phyloP scores from a whole-genome alignment of 1,140 invertebrate species.

The Drosophila equinoxialis region DNA sequence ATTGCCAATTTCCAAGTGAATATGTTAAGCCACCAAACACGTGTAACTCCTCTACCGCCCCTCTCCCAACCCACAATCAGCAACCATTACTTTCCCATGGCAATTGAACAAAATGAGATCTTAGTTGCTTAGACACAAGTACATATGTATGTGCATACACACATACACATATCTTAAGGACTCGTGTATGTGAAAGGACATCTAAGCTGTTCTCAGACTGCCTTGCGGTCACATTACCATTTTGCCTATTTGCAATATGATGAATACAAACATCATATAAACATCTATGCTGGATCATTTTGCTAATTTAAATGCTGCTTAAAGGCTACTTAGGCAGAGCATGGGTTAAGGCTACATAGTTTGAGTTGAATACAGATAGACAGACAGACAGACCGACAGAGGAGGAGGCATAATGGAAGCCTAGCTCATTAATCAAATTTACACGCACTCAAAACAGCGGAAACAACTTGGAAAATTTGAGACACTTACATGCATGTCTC shows the following conservation, averaged over 20 bases:
- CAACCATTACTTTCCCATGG: conserved; percentile 12
- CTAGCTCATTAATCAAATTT: conserved; percentile 74
- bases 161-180: conserved; percentile 7
- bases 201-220: conserved; percentile 18
- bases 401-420: conserved; percentile 10
- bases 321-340: neutral
- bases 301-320: conserved; percentile 46
- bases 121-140: conserved; percentile 16
- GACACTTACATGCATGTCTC: conserved; percentile 18
- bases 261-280: conserved; percentile 29
- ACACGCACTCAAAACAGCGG: conserved; percentile 66
- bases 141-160: conserved; percentile 3
- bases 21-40: conserved; percentile 38
- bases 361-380: conserved; percentile 24
- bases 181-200: neutral
- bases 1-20: conserved; percentile 4
- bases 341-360: conserved; percentile 39
- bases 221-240: conserved; percentile 22
- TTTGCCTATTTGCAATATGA: conserved; percentile 4
- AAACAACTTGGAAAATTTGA: conserved; percentile 53
- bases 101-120: conserved; percentile 31
- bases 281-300: conserved; percentile 5
- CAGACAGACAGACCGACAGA: conserved; percentile 24
- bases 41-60: neutral
- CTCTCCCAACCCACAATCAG: neutral